Conservation (phyloP, 1,140 invertebrate genomes). For the Procambarus clarkii region DNA sequence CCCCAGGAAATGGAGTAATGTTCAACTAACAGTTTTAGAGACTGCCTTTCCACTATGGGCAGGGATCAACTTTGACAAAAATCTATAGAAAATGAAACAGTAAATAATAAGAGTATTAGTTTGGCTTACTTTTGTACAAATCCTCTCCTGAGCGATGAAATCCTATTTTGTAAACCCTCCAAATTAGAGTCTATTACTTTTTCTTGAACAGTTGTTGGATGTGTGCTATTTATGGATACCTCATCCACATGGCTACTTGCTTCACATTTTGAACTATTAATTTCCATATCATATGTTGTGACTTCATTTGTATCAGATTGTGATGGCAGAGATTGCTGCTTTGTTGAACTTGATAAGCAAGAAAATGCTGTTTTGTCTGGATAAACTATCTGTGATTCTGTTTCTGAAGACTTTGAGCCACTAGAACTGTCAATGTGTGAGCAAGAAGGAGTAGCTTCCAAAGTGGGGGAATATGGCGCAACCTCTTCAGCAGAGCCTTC, state of each 20-base stretch:
- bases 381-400: background rate
- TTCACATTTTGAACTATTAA: background rate
- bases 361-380: background rate
- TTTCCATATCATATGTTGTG: background rate
- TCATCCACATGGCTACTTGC: background rate
- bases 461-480: background rate
- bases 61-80: no score
- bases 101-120: no score
- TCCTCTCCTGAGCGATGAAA: slow-evolving; percentile 78
- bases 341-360: background rate
- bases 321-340: slow-evolving; percentile 42
- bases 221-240: background rate
- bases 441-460: background rate
- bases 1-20: no score
- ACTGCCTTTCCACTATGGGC: no score
- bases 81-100: no score
- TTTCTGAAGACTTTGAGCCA: background rate
- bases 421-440: background rate
- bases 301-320: background rate
- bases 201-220: background rate
- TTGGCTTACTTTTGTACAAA: slow-evolving; percentile 77
- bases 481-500: background rate
- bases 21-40: no score
- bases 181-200: slow-evolving; percentile 10
- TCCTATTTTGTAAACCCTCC: slow-evolving; percentile 75